Evolutionary conservation across 2,888 invertebrate genomes (phyloP), one percentile per base, ranked within the genome.

Genomic region (Gastracanthus pulcherrimus): DNA sequence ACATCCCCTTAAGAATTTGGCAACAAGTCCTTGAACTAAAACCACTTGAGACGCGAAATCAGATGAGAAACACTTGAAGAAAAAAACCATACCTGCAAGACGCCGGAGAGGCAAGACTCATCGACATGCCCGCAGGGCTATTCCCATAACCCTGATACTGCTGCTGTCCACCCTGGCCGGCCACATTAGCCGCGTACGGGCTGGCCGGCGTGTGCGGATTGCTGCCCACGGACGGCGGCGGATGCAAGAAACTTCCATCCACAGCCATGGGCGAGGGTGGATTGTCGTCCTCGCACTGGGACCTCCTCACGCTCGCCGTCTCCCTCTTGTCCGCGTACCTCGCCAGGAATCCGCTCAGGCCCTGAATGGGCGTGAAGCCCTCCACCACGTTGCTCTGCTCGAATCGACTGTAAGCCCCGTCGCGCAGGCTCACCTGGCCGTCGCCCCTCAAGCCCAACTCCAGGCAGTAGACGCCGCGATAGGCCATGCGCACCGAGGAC

Each of bases 251-350:
- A 95, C 94, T 84, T 95, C 95, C 95, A 91, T 97, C 97, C 90
- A 97, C 95, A 0, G 97, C 95, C 87, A 98, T 95, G 0, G 98
- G 98, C 0, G 98, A 98, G 0, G 98, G 97, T 1, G 98, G 98
- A 92, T 98, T 98, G 89, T 99, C 98, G 88, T 99, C 98, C 90
- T 98, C 98, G 1, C 97, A 97, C 86, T 98, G 95, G 0, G 98
- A 96, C 80, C 96, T 93, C 29, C 95, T n/a, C 92, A n/a, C 96
- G 93, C 86, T 95, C 96, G 58, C 96, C 95, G 11, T n/a, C n/a
- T 97, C 96, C 79, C 95, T 96, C 89, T 98, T 98, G 88, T 98
- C 98, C 0, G 98, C 97, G 90, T 98, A 98, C 90, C 98, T 96
- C 11, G 97, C 97, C 38, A 99, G 93, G 92, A 98, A 98, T 0